Conservation (phyloP, 1,140 invertebrate genomes). For the Aporrectodea caliginosa region DNA sequence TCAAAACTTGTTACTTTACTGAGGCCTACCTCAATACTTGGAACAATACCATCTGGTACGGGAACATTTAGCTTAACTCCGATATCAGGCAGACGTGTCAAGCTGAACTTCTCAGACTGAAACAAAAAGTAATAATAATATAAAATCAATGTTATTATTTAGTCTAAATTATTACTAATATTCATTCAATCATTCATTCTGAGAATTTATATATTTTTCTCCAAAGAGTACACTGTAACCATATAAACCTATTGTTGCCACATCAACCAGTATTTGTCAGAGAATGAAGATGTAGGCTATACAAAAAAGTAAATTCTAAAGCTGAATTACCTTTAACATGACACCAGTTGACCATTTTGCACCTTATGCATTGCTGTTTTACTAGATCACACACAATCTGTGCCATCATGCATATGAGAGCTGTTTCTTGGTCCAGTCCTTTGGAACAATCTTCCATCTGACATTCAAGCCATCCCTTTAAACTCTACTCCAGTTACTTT, state of each 20-base stretch:
- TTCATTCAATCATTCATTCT: background rate
- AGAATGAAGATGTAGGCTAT: too few relatives aligned
- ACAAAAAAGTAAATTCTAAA: too few relatives aligned
- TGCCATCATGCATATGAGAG: too few relatives aligned
- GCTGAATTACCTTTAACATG: too few relatives aligned
- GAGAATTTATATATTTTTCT: background rate
- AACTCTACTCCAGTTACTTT: too few relatives aligned
- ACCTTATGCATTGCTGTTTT: too few relatives aligned
- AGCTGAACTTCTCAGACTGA: conserved; percentile 69
- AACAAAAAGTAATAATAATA: background rate
- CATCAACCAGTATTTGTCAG: background rate
- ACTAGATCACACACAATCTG: too few relatives aligned
- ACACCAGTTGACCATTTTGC: too few relatives aligned
- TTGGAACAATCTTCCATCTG: too few relatives aligned
- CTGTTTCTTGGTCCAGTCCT: too few relatives aligned
- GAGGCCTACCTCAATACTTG: background rate
- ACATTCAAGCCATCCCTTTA: too few relatives aligned
- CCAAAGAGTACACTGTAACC: background rate
- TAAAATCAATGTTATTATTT: background rate
- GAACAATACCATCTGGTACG: conserved; percentile 63
- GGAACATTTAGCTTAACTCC: conserved; percentile 81
- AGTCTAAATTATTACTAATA: background rate
- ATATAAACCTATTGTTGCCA: too few relatives aligned
- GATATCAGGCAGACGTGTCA: conserved; percentile 69
- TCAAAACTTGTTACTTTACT: background rate